Evolutionary conservation across 64 coral and sea anemone genomes (phyloP), one percentile per base, ranked within the genome.

Genomic region (Actinia equina): DNA sequence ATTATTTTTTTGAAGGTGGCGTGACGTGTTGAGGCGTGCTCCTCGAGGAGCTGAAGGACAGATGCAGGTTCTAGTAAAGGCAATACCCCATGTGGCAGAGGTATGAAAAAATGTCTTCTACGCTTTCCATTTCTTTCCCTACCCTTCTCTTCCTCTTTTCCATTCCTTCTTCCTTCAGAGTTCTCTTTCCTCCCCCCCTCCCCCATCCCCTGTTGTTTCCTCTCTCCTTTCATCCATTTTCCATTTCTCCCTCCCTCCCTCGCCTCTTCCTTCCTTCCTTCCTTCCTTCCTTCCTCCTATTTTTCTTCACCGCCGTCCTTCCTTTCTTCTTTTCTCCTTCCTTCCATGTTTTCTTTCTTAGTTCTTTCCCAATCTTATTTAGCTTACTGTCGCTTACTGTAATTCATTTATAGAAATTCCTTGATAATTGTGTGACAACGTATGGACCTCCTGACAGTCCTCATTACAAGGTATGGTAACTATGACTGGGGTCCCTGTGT

Each of bases 381-480:
- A 22, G 6, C 5, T 65, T 74, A 74, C 11, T 41, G 20, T 10
- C 25, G 10, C 22, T 71, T 10, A 71, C 23, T 27, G 25, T 54
- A 74, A 46, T 86, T 86, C 37, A 62, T 86, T 23, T 27, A 43
- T 59, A 88, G 86, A 46, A 59, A 55, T 88, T 88, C 22, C 76
- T 88, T 25, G 86, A 88, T 88, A 88, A 88, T 11, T 88, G 86
- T 63, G 42, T 88, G 3, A 88, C 30, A 18, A 25, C 53, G 45
- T n/a, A 88, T 44, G 86, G 86, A 57, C 37, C 25, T 37, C 46
- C 71, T 51, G 67, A 57, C 49, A 77, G 44, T 26, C 86, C 86
- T 79, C 44, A 11, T 19, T 88, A 88, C 25, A 88, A 88, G 71
- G 86, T 88, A 11, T 49, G 49, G 19, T 27, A 7, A 18, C 49